Base-by-base conservation (phyloP, 2,888 invertebrate species). In the Plebejus argus region DNA sequence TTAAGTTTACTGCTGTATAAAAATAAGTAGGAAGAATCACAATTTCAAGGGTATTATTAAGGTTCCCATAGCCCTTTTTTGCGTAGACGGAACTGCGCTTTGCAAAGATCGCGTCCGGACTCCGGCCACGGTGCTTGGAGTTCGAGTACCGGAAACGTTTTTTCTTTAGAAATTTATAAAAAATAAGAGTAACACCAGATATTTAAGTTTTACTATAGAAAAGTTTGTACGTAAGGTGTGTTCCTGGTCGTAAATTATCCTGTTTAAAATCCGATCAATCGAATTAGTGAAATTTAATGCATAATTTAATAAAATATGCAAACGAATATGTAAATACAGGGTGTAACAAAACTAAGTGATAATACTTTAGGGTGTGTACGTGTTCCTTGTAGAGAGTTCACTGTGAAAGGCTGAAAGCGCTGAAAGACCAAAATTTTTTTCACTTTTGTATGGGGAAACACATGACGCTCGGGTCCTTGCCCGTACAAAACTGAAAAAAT, bases 21-120 rank as follows among this genome's bases (percentile, higher is more conserved):
- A 35, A 35, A 39, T 39, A 39, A 10, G 39, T 10, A 39, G 39
- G 39, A 39, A 39, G 58, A 61, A 61, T 61, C 10, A 23, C 7
- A 23, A 61, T 20, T 61, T 61, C 61, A 61, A 23, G 61, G 61
- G 61, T 61, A 23, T 61, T 58, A 71, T 71, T 72, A 72, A 72
- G 2, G 45, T 70, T 70, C 49, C 78, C n/a, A 33, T 3, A 56
- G 49, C 23, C 20, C 80, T 82, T 84, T 84, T 85, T 84, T 83
- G 81, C 81, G 70, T 12, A 49, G 75, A 77, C 83, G 84, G 84
- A 84, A 86, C 85, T 82, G 81, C 85, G 81, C 82, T 85, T 85
- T 80, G 82, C 86, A 85, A 88, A 88, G 88, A 91, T 89, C 89
- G 86, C 82, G 86, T 91, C 93, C 92, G 91, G 88, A 82, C 20